Conservation (phyloP, 37 sponge, comb jelly and placozoan species). For the Tethya wilhelma region DNA sequence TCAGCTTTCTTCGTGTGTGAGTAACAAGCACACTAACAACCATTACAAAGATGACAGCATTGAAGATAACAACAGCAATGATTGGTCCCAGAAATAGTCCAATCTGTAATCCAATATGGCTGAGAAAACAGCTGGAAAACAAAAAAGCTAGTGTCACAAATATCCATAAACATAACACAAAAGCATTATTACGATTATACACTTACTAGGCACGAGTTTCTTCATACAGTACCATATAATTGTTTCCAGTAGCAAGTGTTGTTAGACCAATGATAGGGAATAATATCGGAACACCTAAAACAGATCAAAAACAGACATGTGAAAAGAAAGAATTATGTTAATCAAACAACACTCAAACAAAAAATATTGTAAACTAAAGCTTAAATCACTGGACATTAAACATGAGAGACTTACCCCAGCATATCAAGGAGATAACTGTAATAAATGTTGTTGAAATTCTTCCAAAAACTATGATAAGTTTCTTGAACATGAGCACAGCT, state of each 20-base stretch:
- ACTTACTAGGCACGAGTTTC: slow-evolving; percentile 63
- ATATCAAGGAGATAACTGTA: slow-evolving; percentile 35
- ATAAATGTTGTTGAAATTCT: slow-evolving; percentile 14
- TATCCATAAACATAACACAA: neutral
- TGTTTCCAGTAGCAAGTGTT: slow-evolving; percentile 37
- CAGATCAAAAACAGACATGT: neutral
- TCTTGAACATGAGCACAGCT: slow-evolving; percentile 66
- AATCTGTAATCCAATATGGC: slow-evolving; percentile 36
- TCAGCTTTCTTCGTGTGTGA: too few species aligned
- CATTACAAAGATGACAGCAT: slow-evolving; percentile 48
- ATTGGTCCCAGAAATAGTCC: slow-evolving; percentile 60
- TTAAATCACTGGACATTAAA: neutral
- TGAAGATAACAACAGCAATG: slow-evolving; percentile 37
- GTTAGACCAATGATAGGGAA: slow-evolving; percentile 37
- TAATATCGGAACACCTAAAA: slow-evolving; percentile 45
- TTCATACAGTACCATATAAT: slow-evolving; percentile 10
- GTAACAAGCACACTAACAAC: slow-evolving; percentile 32
- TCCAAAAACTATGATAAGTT: slow-evolving; percentile 64
- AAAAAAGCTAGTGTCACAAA: neutral
- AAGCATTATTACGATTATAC: neutral
- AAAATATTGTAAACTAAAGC: neutral
- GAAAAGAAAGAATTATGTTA: neutral
- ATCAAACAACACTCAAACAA: neutral
- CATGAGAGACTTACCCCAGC: slow-evolving; percentile 55
- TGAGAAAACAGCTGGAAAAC: slow-evolving; percentile 60